phyloP scores from a whole-genome alignment of 2,888 invertebrate genomes.

The Odontothrips loti region DNA sequence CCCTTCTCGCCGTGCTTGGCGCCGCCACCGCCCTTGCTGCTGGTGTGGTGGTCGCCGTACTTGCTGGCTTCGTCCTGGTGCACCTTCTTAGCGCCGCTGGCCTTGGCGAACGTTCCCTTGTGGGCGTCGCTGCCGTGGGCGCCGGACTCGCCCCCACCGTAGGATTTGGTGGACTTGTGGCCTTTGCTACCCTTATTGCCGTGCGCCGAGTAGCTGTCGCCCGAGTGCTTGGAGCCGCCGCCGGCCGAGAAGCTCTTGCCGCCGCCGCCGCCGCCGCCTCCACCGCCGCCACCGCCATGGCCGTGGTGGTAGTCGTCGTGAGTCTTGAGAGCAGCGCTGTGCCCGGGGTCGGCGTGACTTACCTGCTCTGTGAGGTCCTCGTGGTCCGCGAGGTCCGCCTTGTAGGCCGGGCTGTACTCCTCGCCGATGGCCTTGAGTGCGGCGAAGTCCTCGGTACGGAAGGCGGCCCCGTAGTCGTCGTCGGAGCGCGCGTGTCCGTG shows the following conservation, averaged over 20 bases:
- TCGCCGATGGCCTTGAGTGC: slow-evolving; percentile 6
- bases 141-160: slow-evolving; percentile 46
- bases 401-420: background rate
- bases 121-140: slow-evolving; percentile 70
- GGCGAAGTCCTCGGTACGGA: background rate
- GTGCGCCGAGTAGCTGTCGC: slow-evolving; percentile 14
- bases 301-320: slow-evolving; percentile 29
- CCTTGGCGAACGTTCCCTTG: slow-evolving; percentile 60
- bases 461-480: slow-evolving; percentile 5
- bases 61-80: slow-evolving; percentile 59
- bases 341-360: background rate
- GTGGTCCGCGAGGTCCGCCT: background rate
- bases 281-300: slow-evolving; percentile 1
- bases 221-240: slow-evolving; percentile 10
- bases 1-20: slow-evolving; percentile 66
- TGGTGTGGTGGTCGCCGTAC: slow-evolving; percentile 60
- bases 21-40: slow-evolving; percentile 60
- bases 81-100: slow-evolving; percentile 56
- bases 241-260: background rate
- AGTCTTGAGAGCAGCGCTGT: background rate
- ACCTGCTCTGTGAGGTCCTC: background rate
- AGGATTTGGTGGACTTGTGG: slow-evolving; percentile 33
- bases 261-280: background rate
- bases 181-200: slow-evolving; percentile 31
- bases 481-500: background rate